phyloP scores from a whole-genome alignment of 2,113 vertebrate genomes.

The Rhynchomys soricoides region DNA sequence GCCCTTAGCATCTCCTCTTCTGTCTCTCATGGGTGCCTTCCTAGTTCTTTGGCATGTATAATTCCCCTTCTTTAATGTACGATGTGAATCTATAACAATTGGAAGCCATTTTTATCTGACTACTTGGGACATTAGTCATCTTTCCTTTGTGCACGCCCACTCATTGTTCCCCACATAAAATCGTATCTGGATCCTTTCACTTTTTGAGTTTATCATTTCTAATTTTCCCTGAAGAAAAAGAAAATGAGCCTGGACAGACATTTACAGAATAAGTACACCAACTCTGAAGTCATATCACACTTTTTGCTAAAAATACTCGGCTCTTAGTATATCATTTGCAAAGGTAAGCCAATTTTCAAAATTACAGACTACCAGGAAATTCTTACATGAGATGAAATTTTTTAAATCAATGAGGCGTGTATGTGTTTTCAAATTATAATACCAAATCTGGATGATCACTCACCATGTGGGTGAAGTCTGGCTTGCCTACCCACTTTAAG shows the following conservation, averaged over 20 bases:
- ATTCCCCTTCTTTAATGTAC: background rate
- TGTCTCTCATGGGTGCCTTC: background rate
- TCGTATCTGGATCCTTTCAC: background rate
- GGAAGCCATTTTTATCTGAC: background rate
- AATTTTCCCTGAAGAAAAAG: background rate
- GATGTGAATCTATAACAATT: background rate
- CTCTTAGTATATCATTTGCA: constrained; percentile 24
- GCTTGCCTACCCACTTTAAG: background rate
- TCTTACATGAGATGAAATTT: background rate
- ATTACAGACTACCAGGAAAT: background rate
- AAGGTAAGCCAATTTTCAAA: constrained; percentile 40
- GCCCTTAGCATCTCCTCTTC: no score
- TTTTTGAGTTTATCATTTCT: constrained; percentile 17
- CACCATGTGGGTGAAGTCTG: background rate
- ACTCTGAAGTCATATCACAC: constrained; percentile 49
- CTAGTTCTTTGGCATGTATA: background rate
- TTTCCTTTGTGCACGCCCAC: background rate
- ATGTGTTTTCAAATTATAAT: constrained; percentile 37
- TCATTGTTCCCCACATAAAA: constrained; percentile 3
- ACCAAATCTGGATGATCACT: constrained; percentile 11
- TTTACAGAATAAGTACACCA: constrained; percentile 38
- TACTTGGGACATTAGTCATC: background rate
- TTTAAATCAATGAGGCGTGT: constrained; percentile 28
- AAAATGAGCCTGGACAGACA: constrained; percentile 3
- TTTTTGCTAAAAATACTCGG: constrained; percentile 34